Base-by-base conservation (phyloP, 2,888 invertebrate genomes). In the Onthophagus sagittarius region DNA sequence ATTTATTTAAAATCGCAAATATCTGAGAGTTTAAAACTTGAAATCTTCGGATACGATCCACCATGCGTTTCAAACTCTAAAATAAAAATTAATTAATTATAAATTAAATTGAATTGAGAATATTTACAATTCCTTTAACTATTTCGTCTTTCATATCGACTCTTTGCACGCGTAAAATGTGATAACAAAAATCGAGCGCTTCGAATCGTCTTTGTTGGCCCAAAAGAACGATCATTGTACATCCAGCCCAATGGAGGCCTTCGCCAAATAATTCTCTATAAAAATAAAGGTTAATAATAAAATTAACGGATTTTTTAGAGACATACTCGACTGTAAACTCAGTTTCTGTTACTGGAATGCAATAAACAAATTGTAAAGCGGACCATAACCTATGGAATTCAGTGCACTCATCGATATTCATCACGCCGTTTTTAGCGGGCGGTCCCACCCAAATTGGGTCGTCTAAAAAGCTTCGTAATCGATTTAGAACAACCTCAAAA, bases 11-110 rank as follows among this genome's bases (percentile, higher is more conserved):
- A 76, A 97, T 94, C 64, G 97, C 96, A 87, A 98, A 98, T 79
- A 98, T 97, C 88, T 99, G 99, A 9, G 97, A 97, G 88, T 99
- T 99, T 73, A 99, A 88, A 76, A 99, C 97, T 87, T 99, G 99
- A 87, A 99, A 99, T 74, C 98, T 92, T 67, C 99, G 90, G 81
- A 99, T 97, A 77, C 99, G 90, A 86, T 99, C 99, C 75, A 98
- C 97, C 98, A 99, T 98, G 73, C 96, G 91, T 82, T 98, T 97
- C 79, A 99, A 87, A 78, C 94, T 94, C 97, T 98, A 84, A 79
- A 83, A 86, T 77, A 78, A 79, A 80, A 79, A 7, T 9, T n/a
- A 53, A 74, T 69, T 73, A 72, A 32, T 32, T 63, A 14, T 14
- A 9, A 73, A 71, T 53, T 65, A 39, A 69, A 72, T 65, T 2